A percentile compares a stretch with the other conserved stretches of the same genome.
Conservation (phyloP, 2,113 vertebrate species). For the Ascaphus truei region DNA sequence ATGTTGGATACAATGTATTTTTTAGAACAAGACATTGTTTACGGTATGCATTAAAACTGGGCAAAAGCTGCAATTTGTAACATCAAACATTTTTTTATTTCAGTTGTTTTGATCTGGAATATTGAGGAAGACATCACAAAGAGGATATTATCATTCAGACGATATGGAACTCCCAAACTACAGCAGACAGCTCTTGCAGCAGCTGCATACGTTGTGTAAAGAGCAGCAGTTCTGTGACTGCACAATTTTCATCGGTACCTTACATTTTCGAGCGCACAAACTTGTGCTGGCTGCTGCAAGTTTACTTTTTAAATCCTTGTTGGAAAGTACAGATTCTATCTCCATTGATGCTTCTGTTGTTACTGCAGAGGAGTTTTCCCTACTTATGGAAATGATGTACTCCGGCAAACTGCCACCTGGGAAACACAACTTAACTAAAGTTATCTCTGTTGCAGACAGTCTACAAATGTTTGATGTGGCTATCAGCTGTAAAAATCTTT, state of each 20-base stretch:
- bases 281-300: slow-evolving; percentile 82
- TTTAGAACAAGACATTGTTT: too few relatives aligned
- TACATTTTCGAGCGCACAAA: slow-evolving; percentile 76
- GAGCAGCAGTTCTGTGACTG: slow-evolving; percentile 83
- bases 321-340: slow-evolving; percentile 76
- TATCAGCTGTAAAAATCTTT: slow-evolving; percentile 77
- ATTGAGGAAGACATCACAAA: not conserved
- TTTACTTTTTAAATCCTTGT: slow-evolving; percentile 77
- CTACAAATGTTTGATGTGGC: slow-evolving; percentile 91
- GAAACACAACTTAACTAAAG: slow-evolving; percentile 78
- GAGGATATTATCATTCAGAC: not conserved
- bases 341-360: slow-evolving; percentile 74
- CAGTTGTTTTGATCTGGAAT: not conserved
- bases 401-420: slow-evolving; percentile 75
- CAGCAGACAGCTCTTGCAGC: slow-evolving; percentile 78
- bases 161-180: slow-evolving; percentile 79
- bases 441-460: slow-evolving; percentile 76
- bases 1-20: too few relatives aligned
- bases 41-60: too few relatives aligned
- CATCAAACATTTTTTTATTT: too few relatives aligned
- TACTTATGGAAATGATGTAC: slow-evolving; percentile 80
- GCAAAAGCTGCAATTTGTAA: too few relatives aligned
- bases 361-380: slow-evolving; percentile 74
- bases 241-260: slow-evolving; percentile 69
- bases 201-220: slow-evolving; percentile 72